Evolutionary conservation across 2,888 invertebrate species (phyloP).

Genomic region (Melitaea athalia): DNA sequence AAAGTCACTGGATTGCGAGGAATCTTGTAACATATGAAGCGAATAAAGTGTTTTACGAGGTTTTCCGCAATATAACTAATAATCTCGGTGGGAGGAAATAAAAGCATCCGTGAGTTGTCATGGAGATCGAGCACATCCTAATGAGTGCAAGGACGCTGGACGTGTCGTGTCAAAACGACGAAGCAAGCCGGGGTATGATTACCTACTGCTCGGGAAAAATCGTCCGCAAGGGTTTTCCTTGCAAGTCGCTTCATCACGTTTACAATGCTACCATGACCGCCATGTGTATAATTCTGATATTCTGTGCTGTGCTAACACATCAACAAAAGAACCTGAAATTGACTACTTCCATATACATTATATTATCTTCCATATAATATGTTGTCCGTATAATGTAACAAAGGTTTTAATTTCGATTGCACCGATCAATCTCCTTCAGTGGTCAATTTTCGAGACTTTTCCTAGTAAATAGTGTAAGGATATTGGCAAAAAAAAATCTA

Average conservation of each 20-base stretch:
- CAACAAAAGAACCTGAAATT: too few relatives aligned
- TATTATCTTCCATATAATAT: too few relatives aligned
- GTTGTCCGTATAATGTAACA: too few relatives aligned
- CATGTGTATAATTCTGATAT: not conserved
- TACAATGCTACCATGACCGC: not conserved
- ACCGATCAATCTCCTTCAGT: too few relatives aligned
- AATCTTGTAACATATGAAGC: conserved; percentile 46
- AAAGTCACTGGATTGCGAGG: conserved; percentile 30
- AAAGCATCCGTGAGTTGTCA: conserved; percentile 63
- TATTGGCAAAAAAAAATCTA: too few relatives aligned
- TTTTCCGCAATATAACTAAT: conserved; percentile 66
- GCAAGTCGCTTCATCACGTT: not conserved
- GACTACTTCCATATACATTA: not conserved
- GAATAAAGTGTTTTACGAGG: conserved; percentile 48
- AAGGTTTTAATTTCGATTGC: too few relatives aligned
- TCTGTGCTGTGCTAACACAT: too few relatives aligned
- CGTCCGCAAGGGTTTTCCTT: conserved; percentile 10
- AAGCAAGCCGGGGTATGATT: conserved; percentile 42
- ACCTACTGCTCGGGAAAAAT: conserved; percentile 42
- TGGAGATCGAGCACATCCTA: conserved; percentile 70
- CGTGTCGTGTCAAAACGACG: conserved; percentile 48
- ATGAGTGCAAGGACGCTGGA: conserved; percentile 69
- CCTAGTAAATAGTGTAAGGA: too few relatives aligned
- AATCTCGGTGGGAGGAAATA: conserved; percentile 60
- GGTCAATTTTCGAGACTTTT: too few relatives aligned